These are phyloP conservation scores for Mayetiola destructor DNA, from an alignment of 2,888 invertebrate genomes.

Conservation along the genomic window DNA sequence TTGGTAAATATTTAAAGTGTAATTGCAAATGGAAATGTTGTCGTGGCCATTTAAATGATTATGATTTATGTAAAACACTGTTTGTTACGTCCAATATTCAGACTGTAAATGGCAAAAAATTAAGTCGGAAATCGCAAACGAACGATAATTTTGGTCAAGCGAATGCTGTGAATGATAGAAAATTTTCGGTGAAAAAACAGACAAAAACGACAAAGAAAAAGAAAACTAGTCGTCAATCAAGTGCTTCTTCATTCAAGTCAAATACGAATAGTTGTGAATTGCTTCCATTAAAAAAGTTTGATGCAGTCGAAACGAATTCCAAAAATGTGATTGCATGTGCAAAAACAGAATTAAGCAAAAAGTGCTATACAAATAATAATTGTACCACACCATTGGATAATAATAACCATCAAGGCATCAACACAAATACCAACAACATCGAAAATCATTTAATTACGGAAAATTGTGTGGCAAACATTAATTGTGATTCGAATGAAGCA, in stretches of 20 bases:
- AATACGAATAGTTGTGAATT: neutral
- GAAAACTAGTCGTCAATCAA: neutral
- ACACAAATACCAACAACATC: neutral
- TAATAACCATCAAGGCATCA: too few relatives aligned
- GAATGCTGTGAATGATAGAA: neutral
- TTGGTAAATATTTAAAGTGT: neutral
- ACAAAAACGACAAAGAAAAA: neutral
- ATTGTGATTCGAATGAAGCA: neutral
- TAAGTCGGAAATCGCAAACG: neutral
- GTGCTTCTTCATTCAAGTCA: neutral
- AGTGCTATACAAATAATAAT: too few relatives aligned
- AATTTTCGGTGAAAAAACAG: slow-evolving; percentile 4
- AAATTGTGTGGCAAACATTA: neutral
- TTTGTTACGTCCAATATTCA: neutral
- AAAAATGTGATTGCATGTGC: neutral
- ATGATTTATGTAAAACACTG: slow-evolving; percentile 9
- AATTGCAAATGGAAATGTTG: slow-evolving; percentile 10
- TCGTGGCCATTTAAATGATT: slow-evolving; percentile 10
- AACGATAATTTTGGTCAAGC: neutral
- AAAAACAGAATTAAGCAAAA: too few relatives aligned
- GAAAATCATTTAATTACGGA: neutral
- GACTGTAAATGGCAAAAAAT: neutral
- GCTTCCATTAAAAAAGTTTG: too few relatives aligned
- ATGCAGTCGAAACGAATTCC: neutral
- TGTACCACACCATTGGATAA: too few relatives aligned